A percentile compares a stretch with the other conserved stretches of the same genome.
Conservation (phyloP, 1,140 invertebrate genomes). For the Zelostemma sp. region DNA sequence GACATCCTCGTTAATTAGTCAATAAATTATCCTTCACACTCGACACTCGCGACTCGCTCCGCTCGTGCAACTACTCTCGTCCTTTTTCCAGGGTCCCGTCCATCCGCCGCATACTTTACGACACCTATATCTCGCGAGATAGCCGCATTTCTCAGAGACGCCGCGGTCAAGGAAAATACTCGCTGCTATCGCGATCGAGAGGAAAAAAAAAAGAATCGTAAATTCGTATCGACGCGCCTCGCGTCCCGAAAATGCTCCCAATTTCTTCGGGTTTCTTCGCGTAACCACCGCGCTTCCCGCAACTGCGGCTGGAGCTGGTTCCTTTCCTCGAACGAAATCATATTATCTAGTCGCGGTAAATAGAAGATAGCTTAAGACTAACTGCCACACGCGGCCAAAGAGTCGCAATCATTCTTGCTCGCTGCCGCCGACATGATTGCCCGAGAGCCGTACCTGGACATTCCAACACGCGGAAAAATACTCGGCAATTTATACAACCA, state of each 20-base stretch:
- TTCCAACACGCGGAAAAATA: slow-evolving; percentile 28
- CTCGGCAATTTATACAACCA: slow-evolving; percentile 35
- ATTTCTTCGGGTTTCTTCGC: background rate
- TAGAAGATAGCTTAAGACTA: slow-evolving; percentile 38
- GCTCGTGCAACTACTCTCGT: slow-evolving; percentile 22
- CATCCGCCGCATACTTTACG: slow-evolving; percentile 52
- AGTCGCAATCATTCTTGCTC: slow-evolving; percentile 41
- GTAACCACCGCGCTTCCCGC: slow-evolving; percentile 31
- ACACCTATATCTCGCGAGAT: slow-evolving; percentile 49
- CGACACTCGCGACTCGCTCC: slow-evolving; percentile 55
- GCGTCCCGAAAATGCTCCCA: slow-evolving; percentile 7
- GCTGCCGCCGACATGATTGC: slow-evolving; percentile 35
- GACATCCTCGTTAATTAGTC: slow-evolving; percentile 70
- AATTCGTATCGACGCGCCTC: slow-evolving; percentile 43
- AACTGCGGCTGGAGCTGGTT: slow-evolving; percentile 24
- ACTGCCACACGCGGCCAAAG: slow-evolving; percentile 42
- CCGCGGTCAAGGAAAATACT: background rate
- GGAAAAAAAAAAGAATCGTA: slow-evolving; percentile 35
- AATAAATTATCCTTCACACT: slow-evolving; percentile 69
- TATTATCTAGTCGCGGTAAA: slow-evolving; percentile 34
- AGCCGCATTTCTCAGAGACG: background rate
- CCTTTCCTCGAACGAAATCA: slow-evolving; percentile 16
- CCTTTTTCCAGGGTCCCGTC: slow-evolving; percentile 31
- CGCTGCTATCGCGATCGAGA: slow-evolving; percentile 22
- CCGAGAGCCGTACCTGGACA: slow-evolving; percentile 16